Conservation (phyloP, 2,888 invertebrate genomes). For the Spilosoma lubricipeda region DNA sequence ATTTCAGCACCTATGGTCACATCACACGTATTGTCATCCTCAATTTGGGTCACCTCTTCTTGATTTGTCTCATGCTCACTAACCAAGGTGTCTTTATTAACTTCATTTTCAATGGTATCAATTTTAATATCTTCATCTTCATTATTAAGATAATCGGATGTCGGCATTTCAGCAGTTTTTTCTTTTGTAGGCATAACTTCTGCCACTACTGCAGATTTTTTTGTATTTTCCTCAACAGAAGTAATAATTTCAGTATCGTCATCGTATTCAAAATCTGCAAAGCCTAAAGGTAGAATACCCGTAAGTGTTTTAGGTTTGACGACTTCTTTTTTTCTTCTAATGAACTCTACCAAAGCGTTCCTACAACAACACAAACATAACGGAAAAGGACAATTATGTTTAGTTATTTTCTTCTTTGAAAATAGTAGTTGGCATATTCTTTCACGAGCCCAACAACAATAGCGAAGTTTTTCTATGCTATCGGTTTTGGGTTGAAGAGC, state of each 20-base stretch:
- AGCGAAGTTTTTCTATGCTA: constrained; percentile 30
- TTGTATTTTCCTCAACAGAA: neutral
- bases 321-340: neutral
- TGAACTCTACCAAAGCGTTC: constrained; percentile 27
- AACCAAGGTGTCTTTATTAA: neutral
- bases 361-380: constrained; percentile 63
- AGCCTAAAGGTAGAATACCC: neutral
- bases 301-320: neutral
- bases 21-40: neutral
- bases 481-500: neutral
- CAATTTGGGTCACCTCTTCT: neutral
- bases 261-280: neutral
- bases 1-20: constrained; percentile 10
- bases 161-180: neutral
- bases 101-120: neutral
- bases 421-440: constrained; percentile 36
- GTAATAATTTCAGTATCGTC: neutral
- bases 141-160: neutral
- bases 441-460: constrained; percentile 68
- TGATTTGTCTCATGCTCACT: neutral
- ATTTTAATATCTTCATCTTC: neutral
- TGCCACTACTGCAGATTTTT: constrained; percentile 3
- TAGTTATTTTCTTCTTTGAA: constrained; percentile 16
- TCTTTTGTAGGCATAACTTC: constrained; percentile 11
- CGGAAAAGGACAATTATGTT: constrained; percentile 48